Base-by-base conservation (phyloP, 2,113 vertebrate genomes). In the Sialia sialis region DNA sequence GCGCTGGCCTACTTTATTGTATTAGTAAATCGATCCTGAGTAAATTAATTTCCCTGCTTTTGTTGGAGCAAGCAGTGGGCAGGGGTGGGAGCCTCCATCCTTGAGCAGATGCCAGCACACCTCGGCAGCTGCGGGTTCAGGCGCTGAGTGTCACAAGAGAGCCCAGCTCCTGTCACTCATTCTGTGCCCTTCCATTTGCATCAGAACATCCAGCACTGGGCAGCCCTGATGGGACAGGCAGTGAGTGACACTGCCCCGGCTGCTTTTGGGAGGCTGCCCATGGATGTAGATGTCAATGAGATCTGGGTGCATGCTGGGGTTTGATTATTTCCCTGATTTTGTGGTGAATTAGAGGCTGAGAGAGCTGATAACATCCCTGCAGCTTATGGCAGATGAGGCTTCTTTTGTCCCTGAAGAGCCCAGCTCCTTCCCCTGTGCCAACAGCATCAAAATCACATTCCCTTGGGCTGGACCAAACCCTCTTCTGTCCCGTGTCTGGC, bases 11-110 rank as follows among this genome's bases (percentile, higher is more conserved):
- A 58, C 52, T 94, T 95, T 89, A 72, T 74, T 46, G 32, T 58
- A 87, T 79, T 92, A 89, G 91, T 38, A 70, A 91, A 95, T 84
- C 23, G 63, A 94, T 93, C 69, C 30, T 17, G 7, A 39, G 88
- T 62, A 81, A 93, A 97, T 97, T 97, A 90, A 96, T 96, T 96
- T 78, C 78, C 44, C 36, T 88, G 39, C 68, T 63, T 74, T 85
- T 63, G 39, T 20, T 92, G 77, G 92, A 91, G 90, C 52, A 27
- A 36, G 87, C 46, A 27, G 62, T 36, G 59, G 60, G 66, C 64
- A 59, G 39, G 36, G 49, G n/a, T 58, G 72, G 92, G 18, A 62
- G 41, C 48, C 41, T 90, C 78, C 16, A 2, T 48, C 55, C 16
- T 1, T 41, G 60, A 79, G 86, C 58, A 52, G 84, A n/a, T 91